Evolutionary conservation across 2,888 invertebrate genomes (phyloP).

Genomic region (Heliothis peltigera): DNA sequence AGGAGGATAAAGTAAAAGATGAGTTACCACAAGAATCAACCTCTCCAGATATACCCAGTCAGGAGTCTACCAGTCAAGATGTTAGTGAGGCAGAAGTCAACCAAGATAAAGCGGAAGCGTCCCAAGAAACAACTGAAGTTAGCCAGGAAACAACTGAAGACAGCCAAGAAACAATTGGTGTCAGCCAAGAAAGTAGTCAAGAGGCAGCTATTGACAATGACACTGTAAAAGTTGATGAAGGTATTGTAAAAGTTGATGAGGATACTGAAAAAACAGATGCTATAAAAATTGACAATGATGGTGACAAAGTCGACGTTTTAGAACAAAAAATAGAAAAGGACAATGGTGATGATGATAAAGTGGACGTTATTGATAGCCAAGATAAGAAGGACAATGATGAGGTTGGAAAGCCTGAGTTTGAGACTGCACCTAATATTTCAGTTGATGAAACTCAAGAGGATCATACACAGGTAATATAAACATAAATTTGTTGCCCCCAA

Average conservation of each 20-base stretch:
- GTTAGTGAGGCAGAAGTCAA: conserved; percentile 27
- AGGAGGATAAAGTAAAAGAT: conserved; percentile 64
- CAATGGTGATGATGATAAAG: conserved; percentile 20
- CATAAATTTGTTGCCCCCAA: neutral
- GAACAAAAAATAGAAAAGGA: conserved; percentile 60
- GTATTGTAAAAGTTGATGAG: conserved; percentile 52
- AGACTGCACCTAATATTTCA: conserved; percentile 86
- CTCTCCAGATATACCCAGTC: conserved; percentile 59
- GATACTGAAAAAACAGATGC: neutral
- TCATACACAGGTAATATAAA: conserved; percentile 80
- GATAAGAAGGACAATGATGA: conserved; percentile 75
- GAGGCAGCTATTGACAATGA: conserved; percentile 46
- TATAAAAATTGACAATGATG: conserved; percentile 59
- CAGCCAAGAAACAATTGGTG: conserved; percentile 35
- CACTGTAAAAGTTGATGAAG: conserved; percentile 58
- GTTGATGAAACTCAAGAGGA: conserved; percentile 84
- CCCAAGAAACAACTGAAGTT: conserved; percentile 55
- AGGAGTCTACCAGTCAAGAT: conserved; percentile 58
- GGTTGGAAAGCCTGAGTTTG: conserved; percentile 85
- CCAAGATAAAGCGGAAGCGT: conserved; percentile 27
- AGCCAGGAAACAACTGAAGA: conserved; percentile 12
- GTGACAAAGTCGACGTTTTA: conserved; percentile 51
- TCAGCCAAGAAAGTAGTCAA: conserved; percentile 33
- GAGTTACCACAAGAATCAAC: conserved; percentile 52
- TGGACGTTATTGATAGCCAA: conserved; percentile 42